These are phyloP conservation scores for Geothlypis trichas DNA, from an alignment of 2,113 vertebrate species.

Conservation along the genomic window DNA sequence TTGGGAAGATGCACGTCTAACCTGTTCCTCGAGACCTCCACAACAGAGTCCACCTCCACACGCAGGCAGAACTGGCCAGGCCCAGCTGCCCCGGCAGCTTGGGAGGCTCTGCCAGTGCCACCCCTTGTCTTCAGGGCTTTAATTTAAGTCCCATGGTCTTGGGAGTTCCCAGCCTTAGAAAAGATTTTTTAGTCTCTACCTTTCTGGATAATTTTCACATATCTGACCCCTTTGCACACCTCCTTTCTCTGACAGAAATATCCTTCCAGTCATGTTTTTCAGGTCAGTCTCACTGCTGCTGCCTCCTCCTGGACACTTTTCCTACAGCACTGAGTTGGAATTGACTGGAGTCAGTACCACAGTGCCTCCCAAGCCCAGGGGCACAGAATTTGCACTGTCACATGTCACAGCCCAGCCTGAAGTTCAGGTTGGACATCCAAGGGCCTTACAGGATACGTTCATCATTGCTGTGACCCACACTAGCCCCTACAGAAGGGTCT, in stretches of 20 bases:
- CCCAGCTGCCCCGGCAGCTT: accelerated
- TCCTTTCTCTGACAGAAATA: background rate
- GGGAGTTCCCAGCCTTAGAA: background rate
- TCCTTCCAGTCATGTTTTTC: background rate
- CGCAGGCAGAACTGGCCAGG: background rate
- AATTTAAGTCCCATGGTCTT: background rate
- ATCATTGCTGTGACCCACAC: background rate
- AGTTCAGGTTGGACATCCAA: background rate
- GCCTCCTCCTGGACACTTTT: background rate
- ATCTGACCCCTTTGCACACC: background rate
- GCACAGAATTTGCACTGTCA: background rate
- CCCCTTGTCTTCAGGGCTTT: background rate
- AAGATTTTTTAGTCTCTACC: background rate
- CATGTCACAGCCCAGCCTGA: background rate
- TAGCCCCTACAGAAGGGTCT: background rate
- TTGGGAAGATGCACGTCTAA: background rate
- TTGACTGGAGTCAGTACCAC: background rate
- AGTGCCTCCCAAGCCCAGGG: background rate
- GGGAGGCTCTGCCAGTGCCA: background rate
- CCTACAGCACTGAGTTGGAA: accelerated
- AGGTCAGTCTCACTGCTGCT: background rate
- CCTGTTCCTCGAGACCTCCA: slow-evolving; percentile 9
- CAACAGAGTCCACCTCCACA: background rate
- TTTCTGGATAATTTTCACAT: background rate
- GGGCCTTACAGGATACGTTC: background rate